Evolutionary conservation across 2,113 vertebrate species (phyloP).

Genomic region (Thinocorus orbignyianus): DNA sequence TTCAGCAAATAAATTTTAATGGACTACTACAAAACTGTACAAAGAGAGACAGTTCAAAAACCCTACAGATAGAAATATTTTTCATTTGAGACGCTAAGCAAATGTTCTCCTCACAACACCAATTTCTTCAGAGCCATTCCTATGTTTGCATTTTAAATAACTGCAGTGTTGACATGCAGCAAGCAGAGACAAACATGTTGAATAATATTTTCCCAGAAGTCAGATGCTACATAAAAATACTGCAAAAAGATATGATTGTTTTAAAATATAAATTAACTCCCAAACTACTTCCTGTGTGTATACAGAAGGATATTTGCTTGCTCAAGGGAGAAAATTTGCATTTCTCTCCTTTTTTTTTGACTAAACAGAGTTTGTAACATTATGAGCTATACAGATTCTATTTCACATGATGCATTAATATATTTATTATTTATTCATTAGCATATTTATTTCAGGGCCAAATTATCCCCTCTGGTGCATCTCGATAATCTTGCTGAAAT

Average conservation of each 20-base stretch:
- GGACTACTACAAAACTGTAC: background rate
- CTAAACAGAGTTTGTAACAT: background rate
- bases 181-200: background rate
- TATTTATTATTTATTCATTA: slow-evolving; percentile 29
- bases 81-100: background rate
- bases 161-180: background rate
- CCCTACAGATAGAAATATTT: background rate
- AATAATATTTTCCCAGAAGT: background rate
- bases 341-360: background rate
- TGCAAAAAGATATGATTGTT: background rate
- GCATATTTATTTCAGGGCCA: background rate
- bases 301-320: background rate
- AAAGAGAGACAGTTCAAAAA: background rate
- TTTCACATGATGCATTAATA: background rate
- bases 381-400: background rate
- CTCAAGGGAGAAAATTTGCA: background rate
- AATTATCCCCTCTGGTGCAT: background rate
- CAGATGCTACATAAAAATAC: background rate
- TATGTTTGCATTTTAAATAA: slow-evolving; percentile 22
- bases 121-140: background rate
- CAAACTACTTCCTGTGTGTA: background rate
- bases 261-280: background rate
- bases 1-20: background rate
- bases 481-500: background rate
- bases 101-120: background rate